Percentiles rank a stretch among this genome's conserved stretches.
Conservation (phyloP, 2,113 vertebrate species). For the Neogale vison region DNA sequence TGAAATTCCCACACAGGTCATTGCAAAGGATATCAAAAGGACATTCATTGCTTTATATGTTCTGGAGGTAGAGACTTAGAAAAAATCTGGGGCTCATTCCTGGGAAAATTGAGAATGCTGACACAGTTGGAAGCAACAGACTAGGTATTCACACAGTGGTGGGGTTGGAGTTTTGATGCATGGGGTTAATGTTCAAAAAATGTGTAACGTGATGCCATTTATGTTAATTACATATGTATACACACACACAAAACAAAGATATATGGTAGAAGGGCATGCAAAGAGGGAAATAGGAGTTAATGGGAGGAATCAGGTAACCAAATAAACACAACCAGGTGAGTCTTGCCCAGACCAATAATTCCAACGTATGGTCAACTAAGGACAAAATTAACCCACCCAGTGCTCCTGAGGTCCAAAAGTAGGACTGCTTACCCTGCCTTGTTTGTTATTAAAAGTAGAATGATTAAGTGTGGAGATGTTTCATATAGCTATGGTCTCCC, state of each 20-base stretch:
- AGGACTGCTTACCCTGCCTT: background rate
- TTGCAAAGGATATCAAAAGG: background rate
- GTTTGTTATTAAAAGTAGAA: background rate
- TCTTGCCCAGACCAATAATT: background rate
- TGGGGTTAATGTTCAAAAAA: background rate
- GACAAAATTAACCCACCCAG: background rate
- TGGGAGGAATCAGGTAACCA: background rate
- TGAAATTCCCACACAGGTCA: background rate
- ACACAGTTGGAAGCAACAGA: background rate
- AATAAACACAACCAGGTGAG: background rate
- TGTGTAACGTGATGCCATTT: background rate
- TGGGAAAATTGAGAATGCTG: background rate
- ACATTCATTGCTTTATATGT: background rate
- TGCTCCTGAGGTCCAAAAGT: background rate
- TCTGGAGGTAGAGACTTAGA: background rate
- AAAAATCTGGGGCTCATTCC: background rate
- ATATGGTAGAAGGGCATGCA: background rate
- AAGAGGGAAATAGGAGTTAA: background rate
- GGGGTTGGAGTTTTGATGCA: background rate
- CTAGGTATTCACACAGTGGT: accelerated
- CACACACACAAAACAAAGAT: background rate
- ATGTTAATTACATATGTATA: background rate
- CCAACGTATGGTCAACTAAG: background rate
- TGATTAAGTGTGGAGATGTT: background rate
- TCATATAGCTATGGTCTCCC: background rate